Evolutionary conservation across 2,888 invertebrate species (phyloP).

Genomic region (Gymnosoma rotundatum): DNA sequence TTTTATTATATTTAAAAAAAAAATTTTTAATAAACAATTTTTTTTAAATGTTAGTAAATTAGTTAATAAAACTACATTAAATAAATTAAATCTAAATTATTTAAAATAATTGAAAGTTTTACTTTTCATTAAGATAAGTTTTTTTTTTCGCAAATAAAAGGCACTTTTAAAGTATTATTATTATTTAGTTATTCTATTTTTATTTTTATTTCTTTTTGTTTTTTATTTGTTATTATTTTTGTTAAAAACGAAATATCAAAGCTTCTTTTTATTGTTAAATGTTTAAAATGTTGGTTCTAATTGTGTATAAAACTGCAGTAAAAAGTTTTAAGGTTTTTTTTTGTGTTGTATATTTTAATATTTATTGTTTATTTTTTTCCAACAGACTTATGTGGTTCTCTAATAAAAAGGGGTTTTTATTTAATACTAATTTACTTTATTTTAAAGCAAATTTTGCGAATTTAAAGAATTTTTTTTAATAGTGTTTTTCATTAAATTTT

Average conservation of each 20-base stretch:
- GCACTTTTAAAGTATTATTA: constrained; percentile 65
- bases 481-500: background rate
- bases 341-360: constrained; percentile 18
- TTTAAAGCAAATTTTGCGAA: background rate
- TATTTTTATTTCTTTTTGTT: too few relatives aligned
- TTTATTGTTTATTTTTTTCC: constrained; percentile 51
- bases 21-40: constrained; percentile 39
- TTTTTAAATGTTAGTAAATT: constrained; percentile 66
- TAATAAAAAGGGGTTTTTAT: constrained; percentile 29
- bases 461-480: background rate
- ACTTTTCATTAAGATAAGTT: constrained; percentile 63
- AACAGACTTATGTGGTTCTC: constrained; percentile 63
- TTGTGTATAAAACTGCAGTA: constrained; percentile 55
- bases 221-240: constrained; percentile 7
- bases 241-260: constrained; percentile 39
- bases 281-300: constrained; percentile 47
- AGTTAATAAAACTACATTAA: constrained; percentile 55
- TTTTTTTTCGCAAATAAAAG: constrained; percentile 67
- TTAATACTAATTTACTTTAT: constrained; percentile 18
- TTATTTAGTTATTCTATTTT: constrained; percentile 6
- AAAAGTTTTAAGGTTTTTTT: constrained; percentile 17
- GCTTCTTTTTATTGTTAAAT: constrained; percentile 26
- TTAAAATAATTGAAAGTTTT: constrained; percentile 69
- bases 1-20: constrained; percentile 28
- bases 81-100: constrained; percentile 47